phyloP scores from a whole-genome alignment of 2,888 invertebrate genomes.

The Hypena proboscidalis region DNA sequence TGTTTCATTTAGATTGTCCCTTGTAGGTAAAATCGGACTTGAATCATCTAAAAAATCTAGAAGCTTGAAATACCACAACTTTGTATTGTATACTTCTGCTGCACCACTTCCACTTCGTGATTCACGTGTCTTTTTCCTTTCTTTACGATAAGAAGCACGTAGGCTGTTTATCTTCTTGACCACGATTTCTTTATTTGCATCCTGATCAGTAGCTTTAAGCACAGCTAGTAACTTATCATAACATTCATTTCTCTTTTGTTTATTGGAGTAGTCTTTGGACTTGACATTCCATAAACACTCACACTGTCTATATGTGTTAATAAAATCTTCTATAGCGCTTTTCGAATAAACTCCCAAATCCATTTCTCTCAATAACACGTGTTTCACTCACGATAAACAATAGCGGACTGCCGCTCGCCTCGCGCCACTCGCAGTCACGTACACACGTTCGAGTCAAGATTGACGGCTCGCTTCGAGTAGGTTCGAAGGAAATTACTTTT shows the following conservation, averaged over 20 bases:
- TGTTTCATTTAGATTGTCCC: constrained; percentile 4
- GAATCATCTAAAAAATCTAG: constrained; percentile 3
- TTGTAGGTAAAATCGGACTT: constrained; percentile 3
- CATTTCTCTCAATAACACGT: background rate
- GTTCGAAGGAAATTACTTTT: constrained; percentile 13
- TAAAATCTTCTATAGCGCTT: constrained; percentile 3
- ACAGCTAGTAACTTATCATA: constrained; percentile 2
- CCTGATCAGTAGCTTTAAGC: constrained; percentile 2
- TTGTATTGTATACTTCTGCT: constrained; percentile 3
- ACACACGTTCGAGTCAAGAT: constrained; percentile 2
- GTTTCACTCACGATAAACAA: constrained; percentile 1
- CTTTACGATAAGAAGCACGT: constrained; percentile 4
- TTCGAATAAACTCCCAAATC: constrained; percentile 2
- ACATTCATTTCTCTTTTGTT: constrained; percentile 2
- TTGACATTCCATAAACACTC: background rate
- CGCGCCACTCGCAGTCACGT: constrained; percentile 1
- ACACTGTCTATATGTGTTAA: constrained; percentile 1
- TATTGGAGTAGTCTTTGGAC: constrained; percentile 1
- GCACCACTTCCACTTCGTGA: constrained; percentile 3
- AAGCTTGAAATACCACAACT: constrained; percentile 4
- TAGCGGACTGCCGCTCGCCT: constrained; percentile 1
- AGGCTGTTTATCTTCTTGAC: constrained; percentile 4
- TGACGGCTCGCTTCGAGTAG: constrained; percentile 5
- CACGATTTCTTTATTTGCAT: constrained; percentile 3
- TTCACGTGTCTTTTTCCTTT: constrained; percentile 3